Conservation (phyloP, 2,113 vertebrate species). For the Lichenostomus cassidix region DNA sequence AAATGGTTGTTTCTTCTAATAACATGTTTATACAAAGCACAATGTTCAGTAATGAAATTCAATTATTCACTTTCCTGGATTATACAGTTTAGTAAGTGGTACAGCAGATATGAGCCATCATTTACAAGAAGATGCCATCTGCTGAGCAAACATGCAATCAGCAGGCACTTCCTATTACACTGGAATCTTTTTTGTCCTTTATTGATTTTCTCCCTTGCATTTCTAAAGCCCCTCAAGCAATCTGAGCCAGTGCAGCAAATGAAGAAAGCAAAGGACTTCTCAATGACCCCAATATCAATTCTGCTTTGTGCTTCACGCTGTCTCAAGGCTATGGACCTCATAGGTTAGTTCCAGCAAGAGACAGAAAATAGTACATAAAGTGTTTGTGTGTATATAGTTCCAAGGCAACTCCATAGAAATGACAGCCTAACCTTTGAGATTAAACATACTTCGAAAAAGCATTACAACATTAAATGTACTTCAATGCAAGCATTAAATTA, state of each 20-base stretch:
- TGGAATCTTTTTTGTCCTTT: slow-evolving; percentile 37
- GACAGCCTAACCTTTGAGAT: not conserved
- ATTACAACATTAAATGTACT: not conserved
- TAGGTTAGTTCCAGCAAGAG: slow-evolving; percentile 46
- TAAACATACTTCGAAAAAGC: not conserved
- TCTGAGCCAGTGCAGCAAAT: slow-evolving; percentile 39
- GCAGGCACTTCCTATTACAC: slow-evolving; percentile 63
- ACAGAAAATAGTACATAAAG: not conserved
- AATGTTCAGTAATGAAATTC: slow-evolving; percentile 18
- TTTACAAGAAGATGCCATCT: slow-evolving; percentile 79
- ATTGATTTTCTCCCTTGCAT: slow-evolving; percentile 61
- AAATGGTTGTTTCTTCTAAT: not conserved
- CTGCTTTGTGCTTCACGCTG: slow-evolving; percentile 25
- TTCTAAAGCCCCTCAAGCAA: slow-evolving; percentile 50
- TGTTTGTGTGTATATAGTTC: not conserved
- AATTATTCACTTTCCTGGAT: slow-evolving; percentile 9
- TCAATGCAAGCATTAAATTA: not conserved
- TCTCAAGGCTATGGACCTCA: slow-evolving; percentile 28
- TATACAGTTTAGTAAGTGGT: slow-evolving; percentile 26
- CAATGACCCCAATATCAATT: slow-evolving; percentile 56
- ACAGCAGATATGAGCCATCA: slow-evolving; percentile 58
- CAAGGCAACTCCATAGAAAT: slow-evolving; percentile 35
- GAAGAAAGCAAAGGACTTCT: slow-evolving; percentile 54
- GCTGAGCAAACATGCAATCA: slow-evolving; percentile 74
- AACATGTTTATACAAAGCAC: slow-evolving; percentile 8